Evolutionary conservation across 2,797 vertebrate genomes (phyloP).

Genomic region (Potorous gilbertii): DNA sequence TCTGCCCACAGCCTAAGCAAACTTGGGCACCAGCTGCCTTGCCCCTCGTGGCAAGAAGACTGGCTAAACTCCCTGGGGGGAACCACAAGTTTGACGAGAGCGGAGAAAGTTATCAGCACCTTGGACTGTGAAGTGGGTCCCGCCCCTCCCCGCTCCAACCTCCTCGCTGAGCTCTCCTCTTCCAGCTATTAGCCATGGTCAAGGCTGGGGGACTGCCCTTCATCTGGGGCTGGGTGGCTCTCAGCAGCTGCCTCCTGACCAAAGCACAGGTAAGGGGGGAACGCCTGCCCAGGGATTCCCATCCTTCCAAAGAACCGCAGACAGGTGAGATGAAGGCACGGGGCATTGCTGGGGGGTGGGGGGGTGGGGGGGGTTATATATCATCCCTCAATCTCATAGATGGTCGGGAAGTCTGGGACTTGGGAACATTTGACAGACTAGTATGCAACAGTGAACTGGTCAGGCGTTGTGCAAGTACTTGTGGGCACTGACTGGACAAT

Average conservation of each 20-base stretch:
- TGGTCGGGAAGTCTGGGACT: not conserved
- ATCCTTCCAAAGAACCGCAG: not conserved
- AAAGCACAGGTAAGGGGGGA: not conserved
- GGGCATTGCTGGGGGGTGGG: not conserved
- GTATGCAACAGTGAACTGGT: not conserved
- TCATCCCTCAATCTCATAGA: not conserved
- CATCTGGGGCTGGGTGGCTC: not conserved
- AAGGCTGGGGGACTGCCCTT: not conserved
- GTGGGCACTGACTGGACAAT: not conserved
- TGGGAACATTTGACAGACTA: not conserved
- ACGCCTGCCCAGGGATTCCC: not conserved
- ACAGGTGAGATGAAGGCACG: not conserved
- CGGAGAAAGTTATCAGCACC: not conserved
- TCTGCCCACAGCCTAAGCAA: not conserved
- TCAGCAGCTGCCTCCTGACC: not conserved
- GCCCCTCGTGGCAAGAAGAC: not conserved
- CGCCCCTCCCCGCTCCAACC: too few species aligned
- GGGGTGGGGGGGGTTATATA: too few species aligned
- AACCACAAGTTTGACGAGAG: not conserved
- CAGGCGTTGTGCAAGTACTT: not conserved
- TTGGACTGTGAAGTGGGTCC: not conserved
- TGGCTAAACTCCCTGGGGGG: not conserved
- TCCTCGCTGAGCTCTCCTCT: not conserved
- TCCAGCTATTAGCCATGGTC: not conserved
- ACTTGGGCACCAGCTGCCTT: not conserved